Evolutionary conservation across 2,888 invertebrate genomes (phyloP).

Genomic region (Apamea sordens): DNA sequence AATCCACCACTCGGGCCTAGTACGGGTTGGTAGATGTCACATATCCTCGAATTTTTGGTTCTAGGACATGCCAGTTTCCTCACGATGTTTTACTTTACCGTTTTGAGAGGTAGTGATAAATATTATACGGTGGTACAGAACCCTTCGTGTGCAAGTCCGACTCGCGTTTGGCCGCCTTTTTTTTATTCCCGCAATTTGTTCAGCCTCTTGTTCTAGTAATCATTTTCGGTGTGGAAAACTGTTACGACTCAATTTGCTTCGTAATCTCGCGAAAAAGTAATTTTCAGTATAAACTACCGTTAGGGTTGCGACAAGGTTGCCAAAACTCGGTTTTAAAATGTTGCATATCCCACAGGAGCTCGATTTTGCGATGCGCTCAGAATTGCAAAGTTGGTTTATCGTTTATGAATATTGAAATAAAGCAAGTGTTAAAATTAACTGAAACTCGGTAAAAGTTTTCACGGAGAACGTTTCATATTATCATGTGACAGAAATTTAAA

Average conservation of each 20-base stretch:
- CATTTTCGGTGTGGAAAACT: conserved; percentile 57
- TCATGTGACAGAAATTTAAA: not conserved
- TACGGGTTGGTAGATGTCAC: too few relatives aligned
- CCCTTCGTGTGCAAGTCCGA: too few relatives aligned
- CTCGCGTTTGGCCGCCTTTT: not conserved
- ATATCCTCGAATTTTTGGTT: too few relatives aligned
- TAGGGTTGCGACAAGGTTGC: conserved; percentile 33
- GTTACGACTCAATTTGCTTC: conserved; percentile 61
- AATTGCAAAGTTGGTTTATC: conserved; percentile 27
- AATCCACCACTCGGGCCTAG: too few relatives aligned
- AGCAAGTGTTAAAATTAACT: conserved; percentile 8
- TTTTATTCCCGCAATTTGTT: conserved; percentile 57
- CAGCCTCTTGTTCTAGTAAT: conserved; percentile 53
- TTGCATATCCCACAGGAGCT: conserved; percentile 13
- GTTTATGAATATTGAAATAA: conserved; percentile 44
- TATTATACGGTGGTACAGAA: not conserved
- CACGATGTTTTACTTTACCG: not conserved
- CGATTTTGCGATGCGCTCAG: conserved; percentile 25
- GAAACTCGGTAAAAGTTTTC: not conserved
- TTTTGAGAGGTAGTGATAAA: not conserved
- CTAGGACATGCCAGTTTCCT: too few relatives aligned
- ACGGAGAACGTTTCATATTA: not conserved
- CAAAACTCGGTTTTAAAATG: conserved; percentile 32
- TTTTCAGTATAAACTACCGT: conserved; percentile 60
- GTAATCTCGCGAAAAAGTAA: conserved; percentile 62